A percentile compares a stretch with the other conserved stretches of the same genome.
These are phyloP conservation scores for Mormyrus proboscirostris DNA, from an alignment of 2,797 vertebrate species.

Conservation along the genomic window DNA sequence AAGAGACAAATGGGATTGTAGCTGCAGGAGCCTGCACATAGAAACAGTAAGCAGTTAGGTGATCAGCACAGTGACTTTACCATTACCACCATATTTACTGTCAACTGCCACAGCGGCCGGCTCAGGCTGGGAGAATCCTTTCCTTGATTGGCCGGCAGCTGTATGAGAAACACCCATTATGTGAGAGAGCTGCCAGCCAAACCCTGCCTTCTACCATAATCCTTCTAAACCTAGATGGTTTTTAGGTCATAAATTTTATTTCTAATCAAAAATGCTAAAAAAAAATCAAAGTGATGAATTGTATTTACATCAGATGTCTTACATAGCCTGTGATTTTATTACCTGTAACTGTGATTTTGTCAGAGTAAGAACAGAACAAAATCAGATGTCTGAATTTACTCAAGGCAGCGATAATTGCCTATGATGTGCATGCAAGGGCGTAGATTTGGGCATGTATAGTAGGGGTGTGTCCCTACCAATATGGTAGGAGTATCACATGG, in stretches of 20 bases:
- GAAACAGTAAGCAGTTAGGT: slow-evolving; percentile 29
- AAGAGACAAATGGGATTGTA: slow-evolving; percentile 27
- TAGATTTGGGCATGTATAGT: neutral
- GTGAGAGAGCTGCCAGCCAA: slow-evolving; percentile 28
- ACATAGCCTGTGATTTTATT: neutral
- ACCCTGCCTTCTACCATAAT: slow-evolving; percentile 11
- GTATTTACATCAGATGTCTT: neutral
- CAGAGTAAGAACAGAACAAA: neutral
- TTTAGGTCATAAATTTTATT: neutral
- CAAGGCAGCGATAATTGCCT: neutral
- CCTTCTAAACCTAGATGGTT: neutral
- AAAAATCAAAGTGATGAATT: neutral
- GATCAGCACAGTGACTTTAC: slow-evolving; percentile 39
- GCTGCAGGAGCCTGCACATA: slow-evolving; percentile 33
- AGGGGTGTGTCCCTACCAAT: neutral
- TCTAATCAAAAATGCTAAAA: neutral
- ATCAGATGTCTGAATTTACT: neutral
- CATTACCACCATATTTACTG: slow-evolving; percentile 45
- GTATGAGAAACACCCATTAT: slow-evolving; percentile 42
- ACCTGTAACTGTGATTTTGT: neutral
- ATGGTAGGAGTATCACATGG: neutral
- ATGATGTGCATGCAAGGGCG: neutral
- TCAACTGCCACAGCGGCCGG: slow-evolving; percentile 42
- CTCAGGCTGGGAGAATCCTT: slow-evolving; percentile 34
- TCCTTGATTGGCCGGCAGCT: slow-evolving; percentile 41